These are phyloP conservation scores for Gallinago media DNA, from an alignment of 2,113 vertebrate species.

Conservation along the genomic window DNA sequence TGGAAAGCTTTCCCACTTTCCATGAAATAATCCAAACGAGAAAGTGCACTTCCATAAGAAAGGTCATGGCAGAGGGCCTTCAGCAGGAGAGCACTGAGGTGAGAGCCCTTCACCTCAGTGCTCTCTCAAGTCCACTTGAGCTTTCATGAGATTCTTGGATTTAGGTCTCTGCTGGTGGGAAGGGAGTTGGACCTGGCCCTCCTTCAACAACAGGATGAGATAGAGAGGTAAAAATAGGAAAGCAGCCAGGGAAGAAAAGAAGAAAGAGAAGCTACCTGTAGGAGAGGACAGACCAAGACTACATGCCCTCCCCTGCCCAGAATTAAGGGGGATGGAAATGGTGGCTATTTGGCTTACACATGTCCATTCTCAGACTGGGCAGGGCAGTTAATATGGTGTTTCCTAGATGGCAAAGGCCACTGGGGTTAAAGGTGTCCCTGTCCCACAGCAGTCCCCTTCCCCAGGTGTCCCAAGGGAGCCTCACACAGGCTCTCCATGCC, in stretches of 20 bases:
- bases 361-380: neutral
- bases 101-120: neutral
- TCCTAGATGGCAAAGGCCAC: neutral
- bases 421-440: neutral
- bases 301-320: fast-evolving
- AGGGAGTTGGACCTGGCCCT: neutral
- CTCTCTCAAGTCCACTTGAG: neutral
- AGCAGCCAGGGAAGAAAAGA: neutral
- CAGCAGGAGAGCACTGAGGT: neutral
- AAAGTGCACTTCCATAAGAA: neutral
- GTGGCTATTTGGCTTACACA: neutral
- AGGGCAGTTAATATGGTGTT: neutral
- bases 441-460: neutral
- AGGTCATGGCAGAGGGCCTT: neutral
- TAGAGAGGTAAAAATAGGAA: neutral
- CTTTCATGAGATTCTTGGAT: neutral
- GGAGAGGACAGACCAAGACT: neutral
- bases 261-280: neutral
- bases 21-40: neutral
- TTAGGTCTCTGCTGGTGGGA: neutral
- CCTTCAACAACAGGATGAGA: neutral
- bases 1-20: neutral
- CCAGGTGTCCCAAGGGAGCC: fast-evolving
- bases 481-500: neutral
- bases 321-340: neutral